phyloP scores from a whole-genome alignment of 1,140 invertebrate species.

The Vanessa tameamea region DNA sequence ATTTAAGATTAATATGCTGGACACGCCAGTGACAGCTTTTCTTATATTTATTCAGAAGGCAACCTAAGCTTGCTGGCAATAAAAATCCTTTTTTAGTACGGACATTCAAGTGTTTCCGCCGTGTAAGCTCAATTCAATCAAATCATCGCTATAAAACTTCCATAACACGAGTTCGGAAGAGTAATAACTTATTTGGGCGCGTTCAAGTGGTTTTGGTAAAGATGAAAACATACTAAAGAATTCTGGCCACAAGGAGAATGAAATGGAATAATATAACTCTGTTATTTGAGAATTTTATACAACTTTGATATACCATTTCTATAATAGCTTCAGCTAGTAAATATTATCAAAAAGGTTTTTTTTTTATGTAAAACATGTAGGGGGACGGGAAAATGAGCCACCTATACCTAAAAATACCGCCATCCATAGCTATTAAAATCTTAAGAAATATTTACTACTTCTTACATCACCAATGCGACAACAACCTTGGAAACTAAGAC shows the following conservation, averaged over 20 bases:
- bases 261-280: background rate
- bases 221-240: conserved; percentile 11
- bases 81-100: conserved; percentile 42
- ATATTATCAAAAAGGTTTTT: no score
- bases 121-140: conserved; percentile 46
- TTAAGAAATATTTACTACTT: no score
- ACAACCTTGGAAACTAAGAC: no score
- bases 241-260: background rate
- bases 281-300: background rate
- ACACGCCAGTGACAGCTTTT: background rate
- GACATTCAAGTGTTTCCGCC: conserved; percentile 38
- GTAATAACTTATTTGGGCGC: conserved; percentile 24
- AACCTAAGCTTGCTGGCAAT: conserved; percentile 16
- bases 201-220: conserved; percentile 7
- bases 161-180: conserved; percentile 9
- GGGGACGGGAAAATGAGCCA: no score
- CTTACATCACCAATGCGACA: no score
- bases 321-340: background rate
- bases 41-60: background rate
- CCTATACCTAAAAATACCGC: no score
- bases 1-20: no score
- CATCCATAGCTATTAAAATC: no score
- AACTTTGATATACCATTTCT: background rate
- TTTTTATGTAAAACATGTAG: no score
- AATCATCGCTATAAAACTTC: conserved; percentile 32